phyloP scores from a whole-genome alignment of 2,888 invertebrate species.

The Lepetodrilus schrolli region DNA sequence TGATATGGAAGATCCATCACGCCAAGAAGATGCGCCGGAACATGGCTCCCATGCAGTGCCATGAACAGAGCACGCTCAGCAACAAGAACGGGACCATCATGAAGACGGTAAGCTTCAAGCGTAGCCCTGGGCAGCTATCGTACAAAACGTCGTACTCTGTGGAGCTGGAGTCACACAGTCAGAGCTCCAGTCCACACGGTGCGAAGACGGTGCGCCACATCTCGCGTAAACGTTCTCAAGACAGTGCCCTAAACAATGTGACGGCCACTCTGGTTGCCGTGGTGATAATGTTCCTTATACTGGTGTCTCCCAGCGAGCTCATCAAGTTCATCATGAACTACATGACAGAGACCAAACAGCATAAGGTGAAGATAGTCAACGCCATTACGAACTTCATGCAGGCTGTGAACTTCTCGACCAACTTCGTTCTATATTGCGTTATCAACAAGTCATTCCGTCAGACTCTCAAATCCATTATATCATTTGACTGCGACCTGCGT shows the following conservation, averaged over 20 bases:
- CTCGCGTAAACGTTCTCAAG: slow-evolving; percentile 43
- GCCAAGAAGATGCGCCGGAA: slow-evolving; percentile 61
- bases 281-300: slow-evolving; percentile 68
- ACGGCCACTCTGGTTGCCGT: slow-evolving; percentile 71
- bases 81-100: slow-evolving; percentile 9
- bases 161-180: slow-evolving; percentile 18
- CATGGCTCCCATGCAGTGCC: slow-evolving; percentile 55
- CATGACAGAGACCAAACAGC: slow-evolving; percentile 23
- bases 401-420: slow-evolving; percentile 78
- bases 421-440: slow-evolving; percentile 92
- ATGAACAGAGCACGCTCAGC: not conserved
- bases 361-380: slow-evolving; percentile 42
- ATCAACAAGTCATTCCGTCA: slow-evolving; percentile 93
- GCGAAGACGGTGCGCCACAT: not conserved
- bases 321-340: slow-evolving; percentile 63
- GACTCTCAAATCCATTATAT: slow-evolving; percentile 66
- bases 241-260: slow-evolving; percentile 68
- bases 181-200: slow-evolving; percentile 9
- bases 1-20: slow-evolving; percentile 61
- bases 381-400: slow-evolving; percentile 70
- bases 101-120: not conserved
- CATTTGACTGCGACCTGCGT: not conserved
- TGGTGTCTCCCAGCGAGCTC: slow-evolving; percentile 72
- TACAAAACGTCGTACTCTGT: not conserved
- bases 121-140: not conserved